Percentiles rank a stretch among this genome's conserved stretches.
These are phyloP conservation scores for Linhomoeus sp. DNA, from an alignment of 2,888 invertebrate genomes.

Conservation along the genomic window DNA sequence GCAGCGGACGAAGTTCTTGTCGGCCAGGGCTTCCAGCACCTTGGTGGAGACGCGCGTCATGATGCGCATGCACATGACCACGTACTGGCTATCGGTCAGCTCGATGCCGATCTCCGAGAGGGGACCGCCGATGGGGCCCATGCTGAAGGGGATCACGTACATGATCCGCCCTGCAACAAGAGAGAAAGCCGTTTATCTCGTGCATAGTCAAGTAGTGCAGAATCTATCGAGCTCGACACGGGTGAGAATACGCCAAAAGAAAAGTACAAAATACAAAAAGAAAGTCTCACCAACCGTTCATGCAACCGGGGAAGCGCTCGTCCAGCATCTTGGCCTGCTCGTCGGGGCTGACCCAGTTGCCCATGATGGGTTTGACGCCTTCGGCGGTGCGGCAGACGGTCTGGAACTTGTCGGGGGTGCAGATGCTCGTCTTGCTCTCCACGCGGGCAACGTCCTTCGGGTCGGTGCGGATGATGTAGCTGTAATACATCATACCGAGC, in stretches of 20 bases:
- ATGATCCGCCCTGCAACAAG: constrained; percentile 50
- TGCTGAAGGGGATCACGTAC: constrained; percentile 93
- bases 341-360: constrained; percentile 72
- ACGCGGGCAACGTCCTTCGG: constrained; percentile 92
- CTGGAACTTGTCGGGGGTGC: constrained; percentile 37
- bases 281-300: constrained; percentile 8
- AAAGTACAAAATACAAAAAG: background rate
- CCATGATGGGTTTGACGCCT: constrained; percentile 63
- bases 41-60: constrained; percentile 70
- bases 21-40: background rate
- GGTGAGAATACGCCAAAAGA: background rate
- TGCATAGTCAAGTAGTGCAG: too few species aligned
- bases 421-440: constrained; percentile 81
- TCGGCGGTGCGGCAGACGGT: constrained; percentile 30
- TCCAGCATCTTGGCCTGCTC: constrained; percentile 61
- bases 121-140: constrained; percentile 88
- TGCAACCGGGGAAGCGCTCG: constrained; percentile 50
- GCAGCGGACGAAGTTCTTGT: constrained; percentile 51
- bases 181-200: background rate
- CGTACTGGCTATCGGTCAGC: constrained; percentile 68
- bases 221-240: too few species aligned
- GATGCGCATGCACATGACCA: constrained; percentile 84
- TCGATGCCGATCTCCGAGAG: constrained; percentile 85
- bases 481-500: constrained; percentile 27
- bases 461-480: constrained; percentile 83